Conservation (phyloP, 23 tunicate genomes). For the Halocynthia aurantium region DNA sequence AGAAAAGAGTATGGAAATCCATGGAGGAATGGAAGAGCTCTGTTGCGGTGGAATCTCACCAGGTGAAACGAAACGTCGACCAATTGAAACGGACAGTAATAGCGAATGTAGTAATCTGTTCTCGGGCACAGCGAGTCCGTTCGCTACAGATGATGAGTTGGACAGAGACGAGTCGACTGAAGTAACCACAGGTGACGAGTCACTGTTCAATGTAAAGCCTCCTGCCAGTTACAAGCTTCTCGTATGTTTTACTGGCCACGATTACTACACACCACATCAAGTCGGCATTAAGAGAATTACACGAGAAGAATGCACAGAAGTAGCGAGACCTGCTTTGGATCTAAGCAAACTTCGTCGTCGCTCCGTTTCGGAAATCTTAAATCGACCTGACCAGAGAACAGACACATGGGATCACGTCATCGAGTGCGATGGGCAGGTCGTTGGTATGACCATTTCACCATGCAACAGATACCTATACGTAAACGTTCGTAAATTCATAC, state of each 20-base stretch:
- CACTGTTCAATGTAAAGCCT: neutral
- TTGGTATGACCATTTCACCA: slow-evolving; percentile 67
- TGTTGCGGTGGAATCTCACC: too few species aligned
- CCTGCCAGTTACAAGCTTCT: slow-evolving; percentile 51
- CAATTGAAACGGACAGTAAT: neutral
- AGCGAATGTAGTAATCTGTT: neutral
- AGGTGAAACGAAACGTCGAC: neutral
- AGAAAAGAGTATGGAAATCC: too few species aligned
- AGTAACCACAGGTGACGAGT: slow-evolving; percentile 33
- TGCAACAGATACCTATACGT: slow-evolving; percentile 70
- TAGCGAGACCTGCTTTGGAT: slow-evolving; percentile 17
- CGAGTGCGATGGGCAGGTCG: slow-evolving; percentile 60
- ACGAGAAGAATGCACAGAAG: slow-evolving; percentile 58
- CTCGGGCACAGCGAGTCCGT: slow-evolving; percentile 4
- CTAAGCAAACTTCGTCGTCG: neutral
- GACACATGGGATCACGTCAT: slow-evolving; percentile 66
- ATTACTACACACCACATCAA: slow-evolving; percentile 41
- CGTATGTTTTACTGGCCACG: slow-evolving; percentile 46
- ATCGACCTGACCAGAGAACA: slow-evolving; percentile 25
- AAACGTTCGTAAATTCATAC: slow-evolving; percentile 41
- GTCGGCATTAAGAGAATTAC: slow-evolving; percentile 48
- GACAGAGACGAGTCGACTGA: slow-evolving; percentile 10
- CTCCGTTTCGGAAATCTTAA: neutral
- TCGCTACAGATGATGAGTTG: slow-evolving; percentile 1
- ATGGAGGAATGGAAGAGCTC: too few species aligned